These are phyloP conservation scores for Drosophila kambysellisi DNA, from an alignment of 2,888 invertebrate species.

Conservation along the genomic window DNA sequence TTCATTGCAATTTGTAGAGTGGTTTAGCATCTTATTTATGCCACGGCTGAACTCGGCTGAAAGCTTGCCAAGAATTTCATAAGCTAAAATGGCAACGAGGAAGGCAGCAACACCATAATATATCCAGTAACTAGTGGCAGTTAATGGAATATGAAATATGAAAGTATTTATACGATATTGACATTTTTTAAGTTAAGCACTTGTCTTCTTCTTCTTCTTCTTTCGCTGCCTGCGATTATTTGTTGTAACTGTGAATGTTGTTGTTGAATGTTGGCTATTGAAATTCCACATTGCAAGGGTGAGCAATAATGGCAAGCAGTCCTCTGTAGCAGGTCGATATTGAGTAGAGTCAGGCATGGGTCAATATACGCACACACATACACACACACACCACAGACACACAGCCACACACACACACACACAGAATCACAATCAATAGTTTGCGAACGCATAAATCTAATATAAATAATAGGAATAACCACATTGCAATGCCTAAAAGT, in stretches of 20 bases:
- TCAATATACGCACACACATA: conserved; percentile 5
- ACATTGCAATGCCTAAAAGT: conserved; percentile 51
- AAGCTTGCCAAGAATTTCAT: conserved; percentile 43
- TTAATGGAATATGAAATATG: conserved; percentile 1
- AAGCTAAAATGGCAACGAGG: conserved; percentile 9
- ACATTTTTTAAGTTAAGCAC: not conserved
- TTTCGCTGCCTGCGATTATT: not conserved
- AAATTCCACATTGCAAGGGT: conserved; percentile 10
- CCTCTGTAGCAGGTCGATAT: conserved; percentile 3
- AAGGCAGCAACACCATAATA: not conserved
- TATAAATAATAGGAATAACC: conserved; percentile 49
- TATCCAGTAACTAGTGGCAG: not conserved
- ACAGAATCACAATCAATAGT: conserved; percentile 13
- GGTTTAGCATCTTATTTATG: conserved; percentile 43
- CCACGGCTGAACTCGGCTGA: conserved; percentile 18
- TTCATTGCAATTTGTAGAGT: conserved; percentile 52
- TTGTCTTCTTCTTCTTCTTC: not conserved
- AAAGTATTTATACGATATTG: not conserved
- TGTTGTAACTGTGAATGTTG: not conserved
- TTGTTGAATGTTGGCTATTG: conserved; percentile 5
- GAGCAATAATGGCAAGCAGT: conserved; percentile 19
- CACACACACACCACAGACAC: not conserved
- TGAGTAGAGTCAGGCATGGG: conserved; percentile 1
- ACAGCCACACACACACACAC: not conserved
- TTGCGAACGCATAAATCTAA: conserved; percentile 40